A percentile compares a stretch with the other conserved stretches of the same genome.
Evolutionary conservation across 2,113 vertebrate genomes (phyloP).

Genomic region (Plotosus lineatus): DNA sequence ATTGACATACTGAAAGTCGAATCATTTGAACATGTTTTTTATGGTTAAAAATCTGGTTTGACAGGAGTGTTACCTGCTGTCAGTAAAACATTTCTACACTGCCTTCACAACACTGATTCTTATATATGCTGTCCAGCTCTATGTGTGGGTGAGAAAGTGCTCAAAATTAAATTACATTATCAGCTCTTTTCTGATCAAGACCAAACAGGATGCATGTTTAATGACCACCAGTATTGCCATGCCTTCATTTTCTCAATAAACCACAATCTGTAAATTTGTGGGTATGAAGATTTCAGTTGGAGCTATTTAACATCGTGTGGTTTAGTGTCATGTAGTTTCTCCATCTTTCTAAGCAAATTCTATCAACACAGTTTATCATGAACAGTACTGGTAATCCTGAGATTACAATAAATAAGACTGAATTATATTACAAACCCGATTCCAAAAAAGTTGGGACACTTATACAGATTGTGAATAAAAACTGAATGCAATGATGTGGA

Average conservation of each 20-base stretch:
- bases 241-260: background rate
- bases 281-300: slow-evolving; percentile 29
- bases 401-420: too few relatives aligned
- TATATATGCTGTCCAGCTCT: background rate
- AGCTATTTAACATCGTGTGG: too few relatives aligned
- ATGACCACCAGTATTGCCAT: slow-evolving; percentile 9
- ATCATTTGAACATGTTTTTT: slow-evolving; percentile 24
- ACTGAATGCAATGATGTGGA: too few relatives aligned
- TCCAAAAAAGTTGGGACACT: too few relatives aligned
- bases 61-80: slow-evolving; percentile 31
- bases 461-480: too few relatives aligned
- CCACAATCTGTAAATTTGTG: background rate
- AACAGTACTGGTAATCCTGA: background rate
- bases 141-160: slow-evolving; percentile 8
- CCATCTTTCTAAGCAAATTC: slow-evolving; percentile 17
- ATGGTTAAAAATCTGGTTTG: slow-evolving; percentile 28
- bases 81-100: slow-evolving; percentile 21
- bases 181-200: slow-evolving; percentile 25
- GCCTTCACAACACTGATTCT: background rate
- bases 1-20: background rate
- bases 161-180: slow-evolving; percentile 35
- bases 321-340: slow-evolving; percentile 1
- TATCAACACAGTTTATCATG: background rate
- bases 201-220: slow-evolving; percentile 9
- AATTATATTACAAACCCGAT: too few relatives aligned